A percentile compares a stretch with the other conserved stretches of the same genome.
Conservation (phyloP, 2,113 vertebrate species). For the Dasyprocta punctata region DNA sequence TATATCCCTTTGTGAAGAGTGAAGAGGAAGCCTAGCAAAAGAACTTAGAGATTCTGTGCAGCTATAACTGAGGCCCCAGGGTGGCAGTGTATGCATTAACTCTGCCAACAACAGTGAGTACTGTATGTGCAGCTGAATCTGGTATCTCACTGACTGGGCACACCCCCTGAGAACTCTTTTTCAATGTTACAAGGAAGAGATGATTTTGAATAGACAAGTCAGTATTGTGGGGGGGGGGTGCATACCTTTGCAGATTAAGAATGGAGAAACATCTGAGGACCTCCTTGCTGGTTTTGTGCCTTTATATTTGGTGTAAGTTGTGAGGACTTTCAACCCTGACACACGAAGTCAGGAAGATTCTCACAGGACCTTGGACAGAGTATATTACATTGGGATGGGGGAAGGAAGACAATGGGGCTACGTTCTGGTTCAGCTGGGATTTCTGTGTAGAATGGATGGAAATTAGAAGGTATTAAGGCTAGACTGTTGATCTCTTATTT, state of each 20-base stretch:
- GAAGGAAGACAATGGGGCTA: not conserved
- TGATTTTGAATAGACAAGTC: not conserved
- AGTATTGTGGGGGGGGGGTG: not conserved
- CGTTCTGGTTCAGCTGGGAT: not conserved
- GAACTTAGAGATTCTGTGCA: not conserved
- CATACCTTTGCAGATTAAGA: not conserved
- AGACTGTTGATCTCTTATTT: not conserved
- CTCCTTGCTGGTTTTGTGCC: not conserved
- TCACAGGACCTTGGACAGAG: not conserved
- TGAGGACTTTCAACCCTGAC: not conserved
- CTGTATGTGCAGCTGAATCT: not conserved
- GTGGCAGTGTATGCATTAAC: not conserved
- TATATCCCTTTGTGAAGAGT: not conserved
- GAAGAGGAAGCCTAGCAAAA: not conserved
- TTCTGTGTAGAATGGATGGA: not conserved
- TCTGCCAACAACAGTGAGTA: too few relatives aligned
- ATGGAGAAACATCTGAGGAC: not conserved
- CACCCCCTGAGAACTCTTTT: not conserved
- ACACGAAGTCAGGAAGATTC: not conserved
- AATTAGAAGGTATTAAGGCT: not conserved
- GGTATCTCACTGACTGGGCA: constrained; percentile 2
- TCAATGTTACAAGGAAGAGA: not conserved
- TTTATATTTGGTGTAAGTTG: constrained; percentile 60
- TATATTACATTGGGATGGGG: not conserved
- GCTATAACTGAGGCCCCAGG: not conserved